A percentile compares a stretch with the other conserved stretches of the same genome.
phyloP scores from a whole-genome alignment of 2,797 vertebrate species.

The Pseudopleuronectes americanus region DNA sequence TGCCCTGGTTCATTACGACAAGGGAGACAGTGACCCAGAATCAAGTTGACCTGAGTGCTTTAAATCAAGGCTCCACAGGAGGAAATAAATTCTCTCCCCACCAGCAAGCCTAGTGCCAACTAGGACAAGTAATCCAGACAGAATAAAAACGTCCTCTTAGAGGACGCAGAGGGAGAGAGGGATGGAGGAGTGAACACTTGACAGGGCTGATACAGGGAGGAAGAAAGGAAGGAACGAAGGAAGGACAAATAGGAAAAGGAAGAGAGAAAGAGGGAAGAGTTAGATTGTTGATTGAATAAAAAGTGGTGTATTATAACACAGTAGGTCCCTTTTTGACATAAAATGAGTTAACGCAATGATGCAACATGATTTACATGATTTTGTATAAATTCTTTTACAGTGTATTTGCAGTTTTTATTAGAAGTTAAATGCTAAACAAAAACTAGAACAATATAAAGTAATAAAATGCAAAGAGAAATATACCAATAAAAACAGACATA shows the following conservation, averaged over 20 bases:
- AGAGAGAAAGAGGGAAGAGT: not conserved
- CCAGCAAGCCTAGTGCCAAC: conserved; percentile 69
- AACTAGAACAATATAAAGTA: not conserved
- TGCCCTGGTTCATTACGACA: conserved; percentile 76
- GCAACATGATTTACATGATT: not conserved
- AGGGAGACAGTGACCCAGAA: conserved; percentile 84
- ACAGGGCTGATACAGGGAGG: conserved; percentile 2
- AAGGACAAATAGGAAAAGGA: not conserved
- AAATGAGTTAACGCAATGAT: not conserved
- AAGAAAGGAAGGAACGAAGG: not conserved
- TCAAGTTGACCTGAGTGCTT: conserved; percentile 75
- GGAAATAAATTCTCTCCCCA: conserved; percentile 72
- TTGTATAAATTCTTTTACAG: no score
- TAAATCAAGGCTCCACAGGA: conserved; percentile 75
- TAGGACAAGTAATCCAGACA: conserved; percentile 82
- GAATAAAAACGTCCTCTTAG: conserved; percentile 72
- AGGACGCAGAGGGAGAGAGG: conserved; percentile 52
- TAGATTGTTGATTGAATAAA: conserved; percentile 15
- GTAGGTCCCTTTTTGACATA: not conserved
- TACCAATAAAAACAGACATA: no score
- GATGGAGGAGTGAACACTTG: conserved; percentile 28
- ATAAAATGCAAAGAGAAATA: not conserved
- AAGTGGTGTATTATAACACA: conserved; percentile 5
- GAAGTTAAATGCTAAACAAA: no score
- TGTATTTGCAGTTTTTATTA: not conserved